Conservation (phyloP, 2,797 vertebrate genomes). For the Buphagus erythrorhynchus region DNA sequence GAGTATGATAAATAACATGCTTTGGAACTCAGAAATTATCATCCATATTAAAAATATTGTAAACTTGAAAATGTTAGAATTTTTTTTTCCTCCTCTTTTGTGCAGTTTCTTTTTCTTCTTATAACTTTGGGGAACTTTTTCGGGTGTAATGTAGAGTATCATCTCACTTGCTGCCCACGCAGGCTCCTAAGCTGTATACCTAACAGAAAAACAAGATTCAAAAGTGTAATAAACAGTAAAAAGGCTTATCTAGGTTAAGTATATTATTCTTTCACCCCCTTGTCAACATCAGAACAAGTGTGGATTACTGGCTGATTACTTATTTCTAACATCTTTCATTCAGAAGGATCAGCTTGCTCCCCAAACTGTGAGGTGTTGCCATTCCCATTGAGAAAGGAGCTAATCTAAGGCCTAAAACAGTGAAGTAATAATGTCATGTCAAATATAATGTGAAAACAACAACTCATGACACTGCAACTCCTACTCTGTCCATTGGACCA, state of each 20-base stretch:
- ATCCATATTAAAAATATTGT: neutral
- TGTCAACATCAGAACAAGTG: neutral
- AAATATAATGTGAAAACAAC: neutral
- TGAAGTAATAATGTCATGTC: neutral
- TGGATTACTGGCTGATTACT: neutral
- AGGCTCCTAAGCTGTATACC: neutral
- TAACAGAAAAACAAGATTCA: neutral
- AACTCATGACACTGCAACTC: neutral
- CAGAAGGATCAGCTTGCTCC: neutral
- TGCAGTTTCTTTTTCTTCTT: neutral
- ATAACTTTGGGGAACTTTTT: neutral
- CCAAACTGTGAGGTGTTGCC: neutral
- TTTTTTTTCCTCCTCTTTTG: neutral
- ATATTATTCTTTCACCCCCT: neutral
- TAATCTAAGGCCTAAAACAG: neutral
- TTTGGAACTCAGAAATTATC: neutral
- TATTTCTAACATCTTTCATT: neutral
- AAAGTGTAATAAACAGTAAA: neutral
- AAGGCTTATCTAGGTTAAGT: neutral
- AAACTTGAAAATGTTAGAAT: neutral
- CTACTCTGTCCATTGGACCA: neutral
- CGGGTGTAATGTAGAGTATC: neutral
- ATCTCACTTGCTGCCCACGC: neutral
- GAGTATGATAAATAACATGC: neutral
- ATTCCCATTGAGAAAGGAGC: neutral